Conservation (phyloP, 2,113 vertebrate genomes). For the Bombycilla garrulus region DNA sequence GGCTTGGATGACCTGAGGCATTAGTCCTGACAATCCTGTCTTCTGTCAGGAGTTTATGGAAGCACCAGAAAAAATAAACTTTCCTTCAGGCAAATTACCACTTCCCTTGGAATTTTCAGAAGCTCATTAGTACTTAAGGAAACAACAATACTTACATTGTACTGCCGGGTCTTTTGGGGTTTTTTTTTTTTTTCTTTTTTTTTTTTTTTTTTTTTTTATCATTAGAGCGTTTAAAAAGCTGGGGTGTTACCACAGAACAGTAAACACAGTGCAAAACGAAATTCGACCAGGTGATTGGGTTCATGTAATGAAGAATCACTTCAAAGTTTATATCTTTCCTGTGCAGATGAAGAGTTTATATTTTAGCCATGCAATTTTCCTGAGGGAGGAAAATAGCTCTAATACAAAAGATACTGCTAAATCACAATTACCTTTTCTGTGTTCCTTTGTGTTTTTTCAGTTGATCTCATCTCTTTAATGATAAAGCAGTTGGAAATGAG, state of each 20-base stretch:
- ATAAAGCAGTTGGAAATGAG: background rate
- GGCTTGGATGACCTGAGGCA: accelerated
- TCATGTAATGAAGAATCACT: background rate
- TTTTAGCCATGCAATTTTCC: constrained; percentile 2
- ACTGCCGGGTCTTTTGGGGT: too few species aligned
- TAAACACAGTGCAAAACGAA: background rate
- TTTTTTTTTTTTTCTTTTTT: background rate
- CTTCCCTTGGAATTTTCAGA: constrained; percentile 19
- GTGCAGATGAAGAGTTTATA: constrained; percentile 16
- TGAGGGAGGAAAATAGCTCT: background rate
- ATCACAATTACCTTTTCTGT: background rate
- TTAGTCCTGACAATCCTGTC: background rate
- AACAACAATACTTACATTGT: constrained; percentile 15
- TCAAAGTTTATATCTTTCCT: background rate
- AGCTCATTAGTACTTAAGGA: background rate
- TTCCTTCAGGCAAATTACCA: background rate
- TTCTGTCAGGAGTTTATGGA: background rate
- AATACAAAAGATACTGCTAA: background rate
- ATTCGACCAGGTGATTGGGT: background rate
- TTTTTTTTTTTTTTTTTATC: background rate
- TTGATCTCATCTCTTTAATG: background rate
- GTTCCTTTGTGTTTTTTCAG: background rate
- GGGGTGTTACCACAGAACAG: background rate
- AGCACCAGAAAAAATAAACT: background rate
- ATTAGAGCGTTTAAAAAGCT: constrained; percentile 15